Conservation (phyloP, 1,140 invertebrate species). For the Drosophila parabipectinata region DNA sequence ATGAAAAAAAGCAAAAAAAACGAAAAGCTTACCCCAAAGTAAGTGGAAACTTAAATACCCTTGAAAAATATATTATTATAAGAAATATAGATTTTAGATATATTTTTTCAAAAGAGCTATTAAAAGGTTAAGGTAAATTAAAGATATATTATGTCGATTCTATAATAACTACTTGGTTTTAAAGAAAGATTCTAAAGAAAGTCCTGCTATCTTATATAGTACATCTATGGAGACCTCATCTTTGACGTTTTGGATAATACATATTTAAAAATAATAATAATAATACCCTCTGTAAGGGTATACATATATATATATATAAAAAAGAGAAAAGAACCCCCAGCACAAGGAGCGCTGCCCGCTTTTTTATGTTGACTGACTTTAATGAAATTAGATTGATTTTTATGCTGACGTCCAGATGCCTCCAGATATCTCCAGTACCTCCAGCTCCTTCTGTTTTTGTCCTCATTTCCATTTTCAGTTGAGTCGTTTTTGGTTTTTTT, state of each 20-base stretch:
- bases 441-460: neutral
- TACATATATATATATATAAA: neutral
- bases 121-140: no score
- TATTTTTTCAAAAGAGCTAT: no score
- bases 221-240: no score
- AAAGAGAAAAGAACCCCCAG: neutral
- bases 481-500: neutral
- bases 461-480: constrained; percentile 23
- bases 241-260: no score
- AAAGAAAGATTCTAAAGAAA: no score
- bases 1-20: neutral
- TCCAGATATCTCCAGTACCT: neutral
- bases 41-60: no score
- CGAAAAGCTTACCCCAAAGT: neutral
- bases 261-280: no score
- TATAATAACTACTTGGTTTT: no score
- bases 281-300: neutral
- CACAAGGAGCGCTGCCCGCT: constrained; percentile 12
- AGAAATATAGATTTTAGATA: no score
- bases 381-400: constrained; percentile 81
- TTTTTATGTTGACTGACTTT: constrained; percentile 75
- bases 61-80: no score
- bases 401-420: constrained; percentile 58
- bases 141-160: no score
- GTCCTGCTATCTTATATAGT: no score